Evolutionary conservation across 2,888 invertebrate genomes (phyloP).

Genomic region (Arctia plantaginis): DNA sequence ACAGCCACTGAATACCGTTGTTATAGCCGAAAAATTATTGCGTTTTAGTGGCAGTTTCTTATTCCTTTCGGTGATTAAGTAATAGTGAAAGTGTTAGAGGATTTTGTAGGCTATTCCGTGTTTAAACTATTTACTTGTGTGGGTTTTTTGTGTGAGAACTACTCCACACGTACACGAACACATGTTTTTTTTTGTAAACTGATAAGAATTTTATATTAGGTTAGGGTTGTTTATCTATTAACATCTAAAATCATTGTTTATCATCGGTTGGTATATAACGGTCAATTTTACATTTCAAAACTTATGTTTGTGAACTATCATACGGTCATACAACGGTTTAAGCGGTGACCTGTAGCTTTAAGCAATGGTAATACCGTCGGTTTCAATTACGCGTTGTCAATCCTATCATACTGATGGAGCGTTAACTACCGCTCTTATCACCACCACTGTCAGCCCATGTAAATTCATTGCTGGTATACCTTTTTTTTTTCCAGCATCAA

Average conservation of each 20-base stretch:
- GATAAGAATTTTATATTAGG: not conserved
- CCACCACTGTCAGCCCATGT: too few relatives aligned
- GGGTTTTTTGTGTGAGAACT: not conserved
- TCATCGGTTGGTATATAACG: too few relatives aligned
- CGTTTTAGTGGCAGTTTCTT: conserved; percentile 49
- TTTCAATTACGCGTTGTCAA: not conserved
- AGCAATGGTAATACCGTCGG: not conserved
- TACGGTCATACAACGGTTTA: not conserved
- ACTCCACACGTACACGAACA: not conserved
- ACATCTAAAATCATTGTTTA: too few relatives aligned
- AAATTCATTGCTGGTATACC: too few relatives aligned
- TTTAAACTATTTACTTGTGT: not conserved
- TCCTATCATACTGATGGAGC: not conserved
- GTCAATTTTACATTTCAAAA: not conserved
- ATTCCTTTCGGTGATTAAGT: conserved; percentile 47
- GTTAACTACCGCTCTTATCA: not conserved
- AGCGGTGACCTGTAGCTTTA: not conserved
- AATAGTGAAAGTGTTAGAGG: conserved; percentile 26
- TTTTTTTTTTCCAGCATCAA: not conserved
- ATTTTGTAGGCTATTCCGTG: not conserved
- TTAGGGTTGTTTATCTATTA: not conserved
- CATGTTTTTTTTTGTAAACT: not conserved
- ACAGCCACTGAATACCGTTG: conserved; percentile 79
- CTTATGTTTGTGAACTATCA: not conserved
- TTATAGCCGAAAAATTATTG: conserved; percentile 68